Evolutionary conservation across 2,888 invertebrate species (phyloP), one percentile per base, ranked within the genome.

Genomic region (Epicampocera succincta): DNA sequence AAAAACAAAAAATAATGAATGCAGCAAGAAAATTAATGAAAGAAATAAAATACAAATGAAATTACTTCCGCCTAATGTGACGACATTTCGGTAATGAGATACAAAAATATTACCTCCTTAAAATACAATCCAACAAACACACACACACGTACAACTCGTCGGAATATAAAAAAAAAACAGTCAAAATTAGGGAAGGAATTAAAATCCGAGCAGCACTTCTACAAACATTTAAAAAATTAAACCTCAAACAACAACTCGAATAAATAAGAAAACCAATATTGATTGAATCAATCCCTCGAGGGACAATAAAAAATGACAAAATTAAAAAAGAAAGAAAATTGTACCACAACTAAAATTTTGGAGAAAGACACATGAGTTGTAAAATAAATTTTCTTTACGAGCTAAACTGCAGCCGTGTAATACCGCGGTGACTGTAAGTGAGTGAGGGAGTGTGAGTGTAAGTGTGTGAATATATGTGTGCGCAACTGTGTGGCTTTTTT

Each of bases 31-130:
- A 65, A 69, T 63, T 40, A 76, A 61, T 61, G 66, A 78, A 78
- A 69, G 65, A 72, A 82, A 82, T 82, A 78, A 82, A 78, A 75
- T 78, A 75, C 54, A 74, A 82, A 71, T 75, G 65, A 82, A 78
- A 82, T 82, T 82, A 82, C 82, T 82, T 82, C 82, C 82, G 82
- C 74, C 74, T 71, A 78, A 82, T 75, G 82, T 82, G 82, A 71
- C 78, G 82, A 82, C 82, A 82, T 61, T 82, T 82, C 44, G 78
- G 82, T 82, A 82, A 82, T 82, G 56, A 82, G 78, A 82, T 82
- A 82, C 78, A 82, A 75, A 82, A 82, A 78, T 82, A 82, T 82
- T 82, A 75, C 82, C 82, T 78, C 66, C 71, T 66, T 40, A 21
- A 17, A n/a, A n/a, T n/a, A n/a, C n/a, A n/a, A n/a, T n/a, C n/a